Evolutionary conservation across 1,140 invertebrate species (phyloP).

Genomic region (Aphis craccivora): DNA sequence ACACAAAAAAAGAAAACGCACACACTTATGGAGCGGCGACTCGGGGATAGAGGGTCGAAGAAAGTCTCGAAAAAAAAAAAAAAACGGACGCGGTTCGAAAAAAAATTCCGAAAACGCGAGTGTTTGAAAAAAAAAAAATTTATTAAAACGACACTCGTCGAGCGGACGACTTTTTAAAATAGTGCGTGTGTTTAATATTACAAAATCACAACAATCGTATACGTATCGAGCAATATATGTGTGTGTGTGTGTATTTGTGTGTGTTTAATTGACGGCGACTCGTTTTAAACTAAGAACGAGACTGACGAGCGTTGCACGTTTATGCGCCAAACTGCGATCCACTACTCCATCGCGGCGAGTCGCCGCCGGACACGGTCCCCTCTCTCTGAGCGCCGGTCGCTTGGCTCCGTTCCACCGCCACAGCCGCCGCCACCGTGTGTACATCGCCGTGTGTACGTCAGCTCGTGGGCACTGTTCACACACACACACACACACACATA

Average conservation of each 20-base stretch:
- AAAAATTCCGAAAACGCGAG: neutral
- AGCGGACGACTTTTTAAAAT: neutral
- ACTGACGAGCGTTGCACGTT: constrained; percentile 53
- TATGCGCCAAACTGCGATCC: constrained; percentile 57
- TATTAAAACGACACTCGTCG: constrained; percentile 1
- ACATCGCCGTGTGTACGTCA: neutral
- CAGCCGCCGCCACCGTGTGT: neutral
- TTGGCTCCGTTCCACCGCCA: constrained; percentile 53
- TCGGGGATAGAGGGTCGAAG: neutral
- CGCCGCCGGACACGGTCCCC: constrained; percentile 45
- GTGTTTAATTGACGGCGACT: constrained; percentile 50
- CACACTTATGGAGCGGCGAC: neutral
- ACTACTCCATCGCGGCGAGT: constrained; percentile 33
- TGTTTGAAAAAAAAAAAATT: neutral
- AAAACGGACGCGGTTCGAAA: neutral
- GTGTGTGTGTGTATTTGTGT: neutral
- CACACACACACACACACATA: neutral
- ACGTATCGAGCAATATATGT: neutral
- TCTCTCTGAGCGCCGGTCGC: constrained; percentile 19
- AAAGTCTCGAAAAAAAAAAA: neutral
- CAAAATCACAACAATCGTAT: neutral
- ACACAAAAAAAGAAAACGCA: neutral
- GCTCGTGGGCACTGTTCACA: neutral
- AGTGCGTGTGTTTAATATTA: neutral
- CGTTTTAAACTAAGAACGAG: constrained; percentile 43